Base-by-base conservation (phyloP, 1,140 invertebrate species). In the Dryas iulia region DNA sequence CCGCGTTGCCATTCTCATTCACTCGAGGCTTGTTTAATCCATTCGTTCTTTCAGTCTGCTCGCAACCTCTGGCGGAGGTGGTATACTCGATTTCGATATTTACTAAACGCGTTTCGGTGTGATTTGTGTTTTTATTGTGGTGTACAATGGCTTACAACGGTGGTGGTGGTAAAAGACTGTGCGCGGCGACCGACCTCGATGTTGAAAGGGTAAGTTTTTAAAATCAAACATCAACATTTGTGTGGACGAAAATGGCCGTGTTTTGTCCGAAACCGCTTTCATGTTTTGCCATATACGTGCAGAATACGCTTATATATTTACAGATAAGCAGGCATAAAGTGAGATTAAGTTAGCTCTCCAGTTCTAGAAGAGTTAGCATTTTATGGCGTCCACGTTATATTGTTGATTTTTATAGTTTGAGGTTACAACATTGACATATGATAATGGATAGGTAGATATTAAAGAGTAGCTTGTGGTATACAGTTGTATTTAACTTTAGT, bases 111-210 rank as follows among this genome's bases (percentile, higher is more conserved):
- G 87, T 90, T 88, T 83, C 82, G 83, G 84, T 89, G 90, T 90
- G 88, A 85, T 90, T 89, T 89, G 86, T 89, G 86, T 89, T 91
- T 88, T 84, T 90, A 87, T 89, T 86, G 84, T 90, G 82, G 82
- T 91, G 76, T 84, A 92, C 79, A 79, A 92, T 92, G 90, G 89
- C 90, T 89, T 92, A 91, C 86, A 92, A 91, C 89, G 90, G 90
- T 79, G 90, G 87, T 91, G 81, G 89, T 89, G 88, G 87, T 81
- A 92, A 92, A 77, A 91, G 89, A 91, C 84, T 92, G 76, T 91
- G 91, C 78, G 84, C 89, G 64, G 87, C 89, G 56, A 89, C 83
- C 58, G 91, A 92, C 70, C 76, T 91, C 60, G 89, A 92, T 72
- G 89, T 91, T 26, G 90, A 92, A 85, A 86, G 90, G 86, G 90